Evolutionary conservation across 2,113 vertebrate species (phyloP), one percentile per base, ranked within the genome.

Genomic region (Xiphophorus couchianus): DNA sequence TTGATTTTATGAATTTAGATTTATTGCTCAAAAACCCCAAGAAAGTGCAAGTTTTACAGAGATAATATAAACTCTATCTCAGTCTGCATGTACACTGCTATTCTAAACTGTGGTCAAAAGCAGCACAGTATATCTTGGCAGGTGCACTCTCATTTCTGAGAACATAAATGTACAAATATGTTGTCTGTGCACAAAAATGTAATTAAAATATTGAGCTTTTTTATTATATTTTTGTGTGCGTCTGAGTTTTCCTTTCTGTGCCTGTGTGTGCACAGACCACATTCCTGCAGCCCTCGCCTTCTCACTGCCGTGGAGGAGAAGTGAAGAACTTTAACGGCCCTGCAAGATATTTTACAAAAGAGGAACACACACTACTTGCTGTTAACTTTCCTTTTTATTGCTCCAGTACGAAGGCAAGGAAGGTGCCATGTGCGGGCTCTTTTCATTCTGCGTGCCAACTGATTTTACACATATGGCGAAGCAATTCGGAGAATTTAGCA

Each of bases 381-480:
- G 15, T 87, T 90, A 90, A 83, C 86, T 72, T 84, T 54, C 37
- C 51, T 42, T 79, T 86, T 86, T 88, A 86, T 68, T 82, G 69
- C 77, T 63, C 75, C 82, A 82, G 82, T 78, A 85, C 35, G 58
- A 65, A 87, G 73, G 51, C 69, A 54, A 82, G 73, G 74, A 82
- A 87, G 54, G 73, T 81, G 61, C 85, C 60, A 78, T 75, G 7
- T 78, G 84, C 63, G 65, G 71, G 60, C 42, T 64, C 35, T 69
- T 84, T 85, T 80, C 37, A 71, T 65, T 69, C 71, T 75, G 28
- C 60, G 0, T 71, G 66, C 84, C 63, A 37, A 17, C 61, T 13
- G 31, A 72, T 74, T 82, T 74, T 39, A 77, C 68, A 81, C 81
- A 82, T 62, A 64, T 86, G 81, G 33, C 67, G 66, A 81, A 80